These are phyloP conservation scores for Oeneis ivallda DNA, from an alignment of 2,888 invertebrate genomes.

Conservation along the genomic window DNA sequence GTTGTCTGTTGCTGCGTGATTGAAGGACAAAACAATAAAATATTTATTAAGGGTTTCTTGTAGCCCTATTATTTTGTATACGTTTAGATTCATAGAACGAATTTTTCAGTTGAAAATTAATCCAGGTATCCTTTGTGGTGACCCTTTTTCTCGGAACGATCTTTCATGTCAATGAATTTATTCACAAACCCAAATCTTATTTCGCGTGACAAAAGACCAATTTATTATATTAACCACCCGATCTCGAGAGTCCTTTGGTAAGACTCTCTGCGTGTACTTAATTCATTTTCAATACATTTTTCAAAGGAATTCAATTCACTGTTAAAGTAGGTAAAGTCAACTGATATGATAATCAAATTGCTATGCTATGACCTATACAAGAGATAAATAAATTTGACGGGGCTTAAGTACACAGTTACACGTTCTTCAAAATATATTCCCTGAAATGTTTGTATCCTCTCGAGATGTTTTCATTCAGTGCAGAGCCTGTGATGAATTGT, in stretches of 20 bases:
- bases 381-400: too few relatives aligned
- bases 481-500: background rate
- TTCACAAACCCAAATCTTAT: constrained; percentile 16
- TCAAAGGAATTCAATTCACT: background rate
- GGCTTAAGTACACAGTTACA: background rate
- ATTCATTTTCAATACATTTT: constrained; percentile 6
- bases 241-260: constrained; percentile 13
- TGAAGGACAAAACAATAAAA: too few relatives aligned
- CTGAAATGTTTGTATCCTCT: background rate
- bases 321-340: background rate
- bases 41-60: too few relatives aligned
- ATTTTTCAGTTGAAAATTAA: too few relatives aligned
- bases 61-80: too few relatives aligned
- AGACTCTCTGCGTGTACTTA: constrained; percentile 2
- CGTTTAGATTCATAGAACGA: too few relatives aligned
- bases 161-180: constrained; percentile 5
- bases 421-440: background rate
- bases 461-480: constrained; percentile 4
- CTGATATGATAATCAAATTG: background rate
- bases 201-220: constrained; percentile 37
- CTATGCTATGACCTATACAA: too few relatives aligned
- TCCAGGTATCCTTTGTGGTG: background rate
- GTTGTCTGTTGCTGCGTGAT: too few relatives aligned
- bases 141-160: constrained; percentile 6
- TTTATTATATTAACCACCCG: constrained; percentile 38